Conservation (phyloP, 1,140 invertebrate genomes). For the Eubasilissa regina region DNA sequence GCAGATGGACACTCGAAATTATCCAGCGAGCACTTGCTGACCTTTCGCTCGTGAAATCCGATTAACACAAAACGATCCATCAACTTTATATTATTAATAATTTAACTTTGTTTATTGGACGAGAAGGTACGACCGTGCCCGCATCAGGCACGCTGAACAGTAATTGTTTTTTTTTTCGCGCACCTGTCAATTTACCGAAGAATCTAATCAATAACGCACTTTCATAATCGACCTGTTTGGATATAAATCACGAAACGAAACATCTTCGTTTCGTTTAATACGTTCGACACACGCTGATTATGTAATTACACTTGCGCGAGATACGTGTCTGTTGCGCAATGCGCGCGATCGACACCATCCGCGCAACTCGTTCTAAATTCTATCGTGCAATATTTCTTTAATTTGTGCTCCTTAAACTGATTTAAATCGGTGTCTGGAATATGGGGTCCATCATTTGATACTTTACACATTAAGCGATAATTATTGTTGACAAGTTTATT, state of each 20-base stretch:
- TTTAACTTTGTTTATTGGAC: background rate
- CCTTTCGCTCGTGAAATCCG: no score
- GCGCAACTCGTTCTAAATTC: slow-evolving; percentile 14
- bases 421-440: no score
- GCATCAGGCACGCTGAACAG: background rate
- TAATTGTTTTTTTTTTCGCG: slow-evolving; percentile 33
- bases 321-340: slow-evolving; percentile 6
- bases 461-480: no score
- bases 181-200: slow-evolving; percentile 9
- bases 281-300: background rate
- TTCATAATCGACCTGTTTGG: slow-evolving; percentile 12
- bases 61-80: no score
- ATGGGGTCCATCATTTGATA: no score
- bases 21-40: no score
- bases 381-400: background rate
- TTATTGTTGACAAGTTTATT: no score
- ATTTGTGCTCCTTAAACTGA: no score
- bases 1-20: no score
- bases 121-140: background rate
- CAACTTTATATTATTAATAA: no score
- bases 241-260: slow-evolving; percentile 28
- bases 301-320: background rate
- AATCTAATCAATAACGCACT: slow-evolving; percentile 30
- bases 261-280: slow-evolving; percentile 21
- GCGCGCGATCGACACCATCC: background rate